These are phyloP conservation scores for Zingel zingel DNA, from an alignment of 2,113 vertebrate genomes.

Conservation along the genomic window DNA sequence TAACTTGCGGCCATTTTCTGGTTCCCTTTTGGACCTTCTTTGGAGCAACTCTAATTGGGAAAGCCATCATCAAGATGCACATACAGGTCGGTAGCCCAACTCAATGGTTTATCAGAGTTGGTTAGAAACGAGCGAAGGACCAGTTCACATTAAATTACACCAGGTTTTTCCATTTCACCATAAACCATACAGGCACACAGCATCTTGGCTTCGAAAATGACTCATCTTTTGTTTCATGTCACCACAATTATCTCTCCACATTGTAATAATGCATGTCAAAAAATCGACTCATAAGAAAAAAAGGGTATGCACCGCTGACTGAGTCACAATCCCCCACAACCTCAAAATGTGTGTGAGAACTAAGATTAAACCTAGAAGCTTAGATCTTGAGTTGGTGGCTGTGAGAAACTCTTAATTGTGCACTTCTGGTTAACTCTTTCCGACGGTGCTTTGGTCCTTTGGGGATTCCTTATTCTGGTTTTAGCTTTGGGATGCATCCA, in stretches of 20 bases:
- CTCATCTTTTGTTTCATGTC: constrained; percentile 37
- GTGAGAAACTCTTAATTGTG: constrained; percentile 62
- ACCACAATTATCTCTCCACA: constrained; percentile 6
- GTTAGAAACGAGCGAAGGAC: neutral
- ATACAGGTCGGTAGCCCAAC: constrained; percentile 89
- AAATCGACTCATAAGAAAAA: constrained; percentile 3
- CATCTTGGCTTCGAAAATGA: constrained; percentile 24
- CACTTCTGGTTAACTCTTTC: constrained; percentile 44
- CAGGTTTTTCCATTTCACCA: constrained; percentile 10
- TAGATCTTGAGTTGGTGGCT: constrained; percentile 38
- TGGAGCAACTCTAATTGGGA: constrained; percentile 98
- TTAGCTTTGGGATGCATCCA: constrained; percentile 42
- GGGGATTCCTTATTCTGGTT: constrained; percentile 45
- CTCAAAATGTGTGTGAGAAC: constrained; percentile 55
- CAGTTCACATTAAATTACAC: neutral
- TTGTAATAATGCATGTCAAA: constrained; percentile 20
- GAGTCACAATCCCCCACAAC: constrained; percentile 37
- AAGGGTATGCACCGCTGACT: constrained; percentile 22
- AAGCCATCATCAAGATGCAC: constrained; percentile 99
- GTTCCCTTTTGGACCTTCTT: constrained; percentile 99
- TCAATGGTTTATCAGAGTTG: neutral
- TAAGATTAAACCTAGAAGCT: constrained; percentile 33
- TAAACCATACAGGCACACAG: neutral
- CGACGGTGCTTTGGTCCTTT: neutral
- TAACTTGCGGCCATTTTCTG: constrained; percentile 97